Percentiles rank a stretch among this genome's conserved stretches.
phyloP scores from a whole-genome alignment of 2,888 invertebrate genomes.

The Formica aserva region DNA sequence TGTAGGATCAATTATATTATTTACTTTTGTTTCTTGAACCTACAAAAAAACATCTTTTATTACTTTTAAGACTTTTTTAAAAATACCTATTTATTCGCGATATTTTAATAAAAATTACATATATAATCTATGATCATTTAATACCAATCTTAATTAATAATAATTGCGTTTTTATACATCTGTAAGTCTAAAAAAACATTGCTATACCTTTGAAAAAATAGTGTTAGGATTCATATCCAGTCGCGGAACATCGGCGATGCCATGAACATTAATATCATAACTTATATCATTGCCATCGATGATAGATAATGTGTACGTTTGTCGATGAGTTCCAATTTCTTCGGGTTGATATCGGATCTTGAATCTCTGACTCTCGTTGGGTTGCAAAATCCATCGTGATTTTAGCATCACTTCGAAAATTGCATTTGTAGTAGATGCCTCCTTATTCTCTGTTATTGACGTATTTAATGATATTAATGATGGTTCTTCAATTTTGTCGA shows the following conservation, averaged over 20 bases:
- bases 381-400: conserved; percentile 75
- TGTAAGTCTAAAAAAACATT: neutral
- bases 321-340: conserved; percentile 67
- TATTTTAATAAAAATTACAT: neutral
- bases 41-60: conserved; percentile 36
- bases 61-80: neutral
- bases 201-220: conserved; percentile 74
- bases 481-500: conserved; percentile 41
- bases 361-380: conserved; percentile 75
- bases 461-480: conserved; percentile 14
- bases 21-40: conserved; percentile 65
- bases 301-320: conserved; percentile 73
- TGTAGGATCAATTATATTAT: conserved; percentile 71
- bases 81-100: neutral
- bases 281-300: conserved; percentile 65
- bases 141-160: neutral
- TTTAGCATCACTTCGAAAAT: conserved; percentile 68
- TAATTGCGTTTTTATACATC: neutral
- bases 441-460: conserved; percentile 36
- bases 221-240: conserved; percentile 75
- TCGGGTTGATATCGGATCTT: conserved; percentile 76
- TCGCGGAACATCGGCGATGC: conserved; percentile 76
- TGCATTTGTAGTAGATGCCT: neutral
- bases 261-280: conserved; percentile 73
- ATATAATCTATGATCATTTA: neutral